Conservation (phyloP, 2,113 vertebrate species). For the Ciconia stormi region DNA sequence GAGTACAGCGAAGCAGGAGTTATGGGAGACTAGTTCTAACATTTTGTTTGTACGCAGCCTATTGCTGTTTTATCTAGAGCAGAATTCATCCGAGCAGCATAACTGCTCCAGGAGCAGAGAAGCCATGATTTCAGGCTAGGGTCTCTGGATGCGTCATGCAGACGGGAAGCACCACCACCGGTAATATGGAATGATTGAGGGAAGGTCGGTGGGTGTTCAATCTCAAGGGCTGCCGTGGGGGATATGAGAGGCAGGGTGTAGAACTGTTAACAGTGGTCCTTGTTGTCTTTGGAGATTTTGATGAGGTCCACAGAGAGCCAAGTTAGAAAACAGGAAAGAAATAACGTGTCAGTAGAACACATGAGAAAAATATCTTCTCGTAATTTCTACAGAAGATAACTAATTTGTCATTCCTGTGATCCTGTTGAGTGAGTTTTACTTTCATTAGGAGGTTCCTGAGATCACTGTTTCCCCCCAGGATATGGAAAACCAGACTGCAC, state of each 20-base stretch:
- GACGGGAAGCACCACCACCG: not conserved
- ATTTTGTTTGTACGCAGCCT: not conserved
- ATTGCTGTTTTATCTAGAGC: not conserved
- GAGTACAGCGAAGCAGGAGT: not conserved
- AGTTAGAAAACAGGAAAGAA: not conserved
- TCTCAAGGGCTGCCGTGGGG: not conserved
- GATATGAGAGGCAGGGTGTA: not conserved
- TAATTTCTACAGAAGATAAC: not conserved
- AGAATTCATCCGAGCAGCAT: not conserved
- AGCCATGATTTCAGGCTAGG: not conserved
- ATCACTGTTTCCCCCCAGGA: not conserved
- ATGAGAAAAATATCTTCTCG: not conserved
- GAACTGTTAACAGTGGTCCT: not conserved
- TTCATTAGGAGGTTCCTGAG: not conserved
- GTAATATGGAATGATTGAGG: accelerated
- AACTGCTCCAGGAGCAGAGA: not conserved
- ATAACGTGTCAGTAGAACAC: not conserved
- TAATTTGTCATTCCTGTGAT: not conserved
- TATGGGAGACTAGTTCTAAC: not conserved
- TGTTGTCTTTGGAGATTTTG: not conserved
- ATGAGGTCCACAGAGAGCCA: not conserved
- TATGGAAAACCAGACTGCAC: not conserved
- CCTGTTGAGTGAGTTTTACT: not conserved
- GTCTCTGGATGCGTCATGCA: not conserved
- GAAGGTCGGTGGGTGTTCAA: not conserved